Conservation (phyloP, 2,113 vertebrate species). For the Stegastes partitus region DNA sequence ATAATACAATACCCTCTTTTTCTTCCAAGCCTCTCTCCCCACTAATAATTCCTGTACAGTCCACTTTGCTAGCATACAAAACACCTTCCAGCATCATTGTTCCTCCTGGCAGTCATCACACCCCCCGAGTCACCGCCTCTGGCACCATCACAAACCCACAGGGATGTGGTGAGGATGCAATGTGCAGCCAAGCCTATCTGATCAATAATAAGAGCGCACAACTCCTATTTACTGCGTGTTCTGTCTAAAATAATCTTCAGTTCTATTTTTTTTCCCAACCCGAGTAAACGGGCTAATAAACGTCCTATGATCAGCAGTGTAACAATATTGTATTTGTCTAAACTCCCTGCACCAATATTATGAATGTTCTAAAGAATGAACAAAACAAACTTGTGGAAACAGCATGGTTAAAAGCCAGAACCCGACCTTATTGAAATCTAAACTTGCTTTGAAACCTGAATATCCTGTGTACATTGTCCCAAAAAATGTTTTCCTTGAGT, state of each 20-base stretch:
- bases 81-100: conserved; percentile 25
- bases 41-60: background rate
- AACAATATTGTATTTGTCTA: conserved; percentile 52
- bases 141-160: conserved; percentile 86
- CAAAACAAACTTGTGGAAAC: conserved; percentile 74
- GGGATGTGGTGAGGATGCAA: conserved; percentile 68
- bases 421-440: conserved; percentile 68
- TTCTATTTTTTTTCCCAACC: background rate
- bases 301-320: conserved; percentile 17
- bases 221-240: background rate
- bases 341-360: conserved; percentile 69
- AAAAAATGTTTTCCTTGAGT: conserved; percentile 73
- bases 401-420: conserved; percentile 70
- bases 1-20: background rate
- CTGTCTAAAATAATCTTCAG: background rate
- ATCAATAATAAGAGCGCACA: conserved; percentile 77
- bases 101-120: conserved; percentile 18
- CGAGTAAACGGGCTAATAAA: conserved; percentile 23
- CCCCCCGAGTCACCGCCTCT: conserved; percentile 56
- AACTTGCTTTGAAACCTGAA: conserved; percentile 83
- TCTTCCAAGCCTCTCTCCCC: background rate
- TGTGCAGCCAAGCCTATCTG: conserved; percentile 59
- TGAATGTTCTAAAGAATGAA: conserved; percentile 62
- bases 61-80: conserved; percentile 12
- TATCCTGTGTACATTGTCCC: conserved; percentile 79